phyloP scores from a whole-genome alignment of 2,888 invertebrate genomes.

The Cerastis rubricosa region DNA sequence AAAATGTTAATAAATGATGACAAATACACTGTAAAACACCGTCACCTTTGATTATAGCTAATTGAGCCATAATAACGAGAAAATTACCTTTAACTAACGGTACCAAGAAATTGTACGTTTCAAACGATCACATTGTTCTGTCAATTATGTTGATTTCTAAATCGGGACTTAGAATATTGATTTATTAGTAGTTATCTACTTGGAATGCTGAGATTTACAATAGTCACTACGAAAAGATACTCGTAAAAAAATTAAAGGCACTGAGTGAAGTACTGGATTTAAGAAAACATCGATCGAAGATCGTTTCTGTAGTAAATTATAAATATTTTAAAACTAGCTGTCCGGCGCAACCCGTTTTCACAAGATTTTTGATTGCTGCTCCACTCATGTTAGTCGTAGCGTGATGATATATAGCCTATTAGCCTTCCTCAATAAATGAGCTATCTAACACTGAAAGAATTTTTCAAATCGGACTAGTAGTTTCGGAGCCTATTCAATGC shows the following conservation, averaged over 20 bases:
- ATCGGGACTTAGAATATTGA: slow-evolving; percentile 28
- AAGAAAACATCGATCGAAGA: not conserved
- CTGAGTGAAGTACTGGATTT: not conserved
- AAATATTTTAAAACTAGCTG: too few species aligned
- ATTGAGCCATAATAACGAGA: slow-evolving; percentile 70
- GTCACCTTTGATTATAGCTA: slow-evolving; percentile 60
- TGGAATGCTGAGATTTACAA: not conserved
- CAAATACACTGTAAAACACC: slow-evolving; percentile 35
- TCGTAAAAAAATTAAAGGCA: not conserved
- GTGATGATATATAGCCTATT: too few species aligned
- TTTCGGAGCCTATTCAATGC: too few species aligned
- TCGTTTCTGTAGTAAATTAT: too few species aligned
- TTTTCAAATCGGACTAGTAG: too few species aligned
- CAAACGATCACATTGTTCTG: slow-evolving; percentile 36
- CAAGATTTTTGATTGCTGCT: too few species aligned
- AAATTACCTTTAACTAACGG: slow-evolving; percentile 56
- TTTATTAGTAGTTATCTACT: not conserved
- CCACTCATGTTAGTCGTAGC: too few species aligned
- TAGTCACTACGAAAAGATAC: not conserved
- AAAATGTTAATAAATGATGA: slow-evolving; percentile 52
- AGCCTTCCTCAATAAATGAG: too few species aligned
- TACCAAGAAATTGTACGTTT: slow-evolving; percentile 63
- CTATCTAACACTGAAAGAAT: too few species aligned
- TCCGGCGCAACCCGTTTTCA: too few species aligned
- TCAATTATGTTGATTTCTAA: slow-evolving; percentile 31